Conservation (phyloP, 2,113 vertebrate genomes). For the Patagioenas fasciata region DNA sequence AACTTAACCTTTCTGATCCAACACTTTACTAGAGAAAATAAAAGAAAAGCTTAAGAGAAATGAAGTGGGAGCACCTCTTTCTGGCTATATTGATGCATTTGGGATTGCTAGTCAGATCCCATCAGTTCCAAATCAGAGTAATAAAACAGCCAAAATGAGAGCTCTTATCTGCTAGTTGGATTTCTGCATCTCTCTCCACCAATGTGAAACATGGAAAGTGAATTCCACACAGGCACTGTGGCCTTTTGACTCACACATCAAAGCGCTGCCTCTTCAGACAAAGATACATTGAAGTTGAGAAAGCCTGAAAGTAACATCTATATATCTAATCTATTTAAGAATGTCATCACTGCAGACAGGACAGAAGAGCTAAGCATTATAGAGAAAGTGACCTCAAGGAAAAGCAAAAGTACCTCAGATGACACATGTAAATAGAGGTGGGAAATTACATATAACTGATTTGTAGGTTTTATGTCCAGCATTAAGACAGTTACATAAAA, state of each 20-base stretch:
- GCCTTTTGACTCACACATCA: not conserved
- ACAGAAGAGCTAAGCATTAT: not conserved
- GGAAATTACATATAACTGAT: not conserved
- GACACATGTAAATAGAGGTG: not conserved
- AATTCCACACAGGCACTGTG: not conserved
- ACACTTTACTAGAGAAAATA: not conserved
- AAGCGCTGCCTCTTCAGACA: not conserved
- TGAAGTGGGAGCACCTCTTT: not conserved
- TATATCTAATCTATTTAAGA: not conserved
- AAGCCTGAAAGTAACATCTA: not conserved
- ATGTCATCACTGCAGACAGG: not conserved
- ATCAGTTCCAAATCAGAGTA: not conserved
- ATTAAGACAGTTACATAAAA: not conserved
- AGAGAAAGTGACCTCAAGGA: not conserved
- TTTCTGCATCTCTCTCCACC: slow-evolving; percentile 6
- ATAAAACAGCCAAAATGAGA: not conserved
- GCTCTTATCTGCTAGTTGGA: not conserved
- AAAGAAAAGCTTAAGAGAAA: not conserved
- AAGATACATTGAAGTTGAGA: not conserved
- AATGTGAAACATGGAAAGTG: not conserved
- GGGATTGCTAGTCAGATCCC: not conserved
- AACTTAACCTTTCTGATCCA: slow-evolving; percentile 11
- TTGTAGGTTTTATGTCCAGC: not conserved
- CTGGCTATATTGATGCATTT: not conserved
- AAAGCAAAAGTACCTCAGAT: not conserved